phyloP scores from a whole-genome alignment of 2,797 vertebrate genomes.

The Tolypeutes matacus region DNA sequence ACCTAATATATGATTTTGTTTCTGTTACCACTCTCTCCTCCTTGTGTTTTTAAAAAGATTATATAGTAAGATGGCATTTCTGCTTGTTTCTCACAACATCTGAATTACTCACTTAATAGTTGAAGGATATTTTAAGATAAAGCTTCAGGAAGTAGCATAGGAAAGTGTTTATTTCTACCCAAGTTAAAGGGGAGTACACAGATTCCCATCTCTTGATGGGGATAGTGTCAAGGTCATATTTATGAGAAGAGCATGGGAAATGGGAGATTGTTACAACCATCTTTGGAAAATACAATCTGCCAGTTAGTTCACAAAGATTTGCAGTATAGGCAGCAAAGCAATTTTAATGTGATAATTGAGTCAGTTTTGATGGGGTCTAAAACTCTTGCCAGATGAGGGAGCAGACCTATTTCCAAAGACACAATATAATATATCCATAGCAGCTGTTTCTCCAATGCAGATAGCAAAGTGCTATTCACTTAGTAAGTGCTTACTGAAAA shows the following conservation, averaged over 20 bases:
- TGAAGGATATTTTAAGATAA: background rate
- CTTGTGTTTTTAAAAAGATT: background rate
- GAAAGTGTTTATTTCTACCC: background rate
- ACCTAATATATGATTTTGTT: background rate
- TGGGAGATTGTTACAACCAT: background rate
- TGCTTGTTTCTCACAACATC: background rate
- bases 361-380: background rate
- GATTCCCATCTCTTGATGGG: background rate
- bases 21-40: constrained; percentile 21
- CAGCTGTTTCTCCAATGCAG: background rate
- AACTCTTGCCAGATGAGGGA: background rate
- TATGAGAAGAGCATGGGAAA: background rate
- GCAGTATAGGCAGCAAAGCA: background rate
- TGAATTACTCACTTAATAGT: background rate
- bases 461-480: background rate
- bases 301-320: background rate
- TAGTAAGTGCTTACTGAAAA: background rate
- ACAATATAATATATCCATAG: background rate
- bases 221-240: background rate
- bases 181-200: background rate
- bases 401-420: background rate
- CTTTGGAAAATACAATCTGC: background rate
- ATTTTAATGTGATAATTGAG: background rate
- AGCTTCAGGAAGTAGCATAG: background rate
- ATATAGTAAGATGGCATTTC: background rate